Percentiles rank a stretch among this genome's conserved stretches.
Conservation (phyloP, 2,113 vertebrate genomes). For the Perca fluviatilis region DNA sequence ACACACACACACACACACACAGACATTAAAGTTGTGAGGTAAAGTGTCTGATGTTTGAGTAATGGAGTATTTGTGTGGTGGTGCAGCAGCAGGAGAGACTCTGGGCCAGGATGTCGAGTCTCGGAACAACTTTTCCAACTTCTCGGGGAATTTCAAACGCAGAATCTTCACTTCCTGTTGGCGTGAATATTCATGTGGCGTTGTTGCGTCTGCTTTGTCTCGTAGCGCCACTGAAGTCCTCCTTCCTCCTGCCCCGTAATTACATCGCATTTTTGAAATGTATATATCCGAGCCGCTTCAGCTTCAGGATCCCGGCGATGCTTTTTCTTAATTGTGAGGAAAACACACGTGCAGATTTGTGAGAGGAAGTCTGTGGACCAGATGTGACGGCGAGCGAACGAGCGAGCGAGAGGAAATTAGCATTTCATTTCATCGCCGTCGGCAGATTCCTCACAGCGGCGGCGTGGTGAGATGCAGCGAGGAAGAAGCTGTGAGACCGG, state of each 20-base stretch:
- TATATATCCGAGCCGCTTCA: conserved; percentile 57
- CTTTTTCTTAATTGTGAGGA: conserved; percentile 82
- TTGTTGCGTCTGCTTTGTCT: not conserved
- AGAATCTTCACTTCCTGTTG: no score
- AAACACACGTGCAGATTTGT: conserved; percentile 61
- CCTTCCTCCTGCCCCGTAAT: conserved; percentile 63
- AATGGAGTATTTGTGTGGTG: no score
- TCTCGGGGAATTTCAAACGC: no score
- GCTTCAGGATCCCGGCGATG: conserved; percentile 4
- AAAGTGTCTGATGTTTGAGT: no score
- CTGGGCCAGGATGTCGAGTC: no score
- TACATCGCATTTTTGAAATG: conserved; percentile 75
- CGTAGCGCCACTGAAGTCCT: conserved; percentile 66
- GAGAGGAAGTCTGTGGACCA: conserved; percentile 59
- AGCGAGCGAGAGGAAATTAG: conserved; percentile 55
- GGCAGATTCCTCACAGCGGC: conserved; percentile 52
- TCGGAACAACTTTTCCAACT: no score
- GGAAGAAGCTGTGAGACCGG: not conserved
- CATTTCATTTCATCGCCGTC: conserved; percentile 72
- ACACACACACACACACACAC: no score
- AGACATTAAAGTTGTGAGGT: no score
- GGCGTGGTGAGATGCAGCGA: conserved; percentile 22
- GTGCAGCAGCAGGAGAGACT: no score
- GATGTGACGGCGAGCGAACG: conserved; percentile 69
- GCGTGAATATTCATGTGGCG: no score